Evolutionary conservation across 2,113 vertebrate species (phyloP).

Genomic region (Paratilapia polleni): DNA sequence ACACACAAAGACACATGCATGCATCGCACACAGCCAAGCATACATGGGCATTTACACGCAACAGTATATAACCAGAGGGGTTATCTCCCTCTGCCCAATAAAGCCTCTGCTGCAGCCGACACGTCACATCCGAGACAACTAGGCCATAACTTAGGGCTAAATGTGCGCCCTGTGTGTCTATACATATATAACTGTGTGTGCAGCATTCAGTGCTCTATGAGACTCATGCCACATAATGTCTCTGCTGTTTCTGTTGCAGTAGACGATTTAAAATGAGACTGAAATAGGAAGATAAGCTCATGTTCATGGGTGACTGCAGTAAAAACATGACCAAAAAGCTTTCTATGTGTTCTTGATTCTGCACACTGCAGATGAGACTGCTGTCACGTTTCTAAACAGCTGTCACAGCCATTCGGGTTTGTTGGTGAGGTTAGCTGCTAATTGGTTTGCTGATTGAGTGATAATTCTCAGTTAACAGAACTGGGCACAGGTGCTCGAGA

Average conservation of each 20-base stretch:
- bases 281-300: background rate
- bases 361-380: conserved; percentile 9
- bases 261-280: background rate
- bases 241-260: conserved; percentile 10
- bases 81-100: conserved; percentile 66
- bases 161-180: conserved; percentile 40
- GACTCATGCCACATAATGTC: background rate
- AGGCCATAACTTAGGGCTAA: conserved; percentile 76
- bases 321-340: background rate
- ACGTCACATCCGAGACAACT: conserved; percentile 76
- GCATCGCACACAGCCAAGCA: conserved; percentile 30
- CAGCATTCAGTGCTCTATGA: background rate
- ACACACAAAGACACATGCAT: conserved; percentile 13
- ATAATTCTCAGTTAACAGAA: conserved; percentile 66
- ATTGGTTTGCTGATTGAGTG: conserved; percentile 62
- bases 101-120: conserved; percentile 69
- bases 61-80: conserved; percentile 51
- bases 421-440: conserved; percentile 45
- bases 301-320: background rate
- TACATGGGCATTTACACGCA: conserved; percentile 25
- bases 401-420: conserved; percentile 61
- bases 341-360: conserved; percentile 33
- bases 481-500: conserved; percentile 49
- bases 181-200: conserved; percentile 28
- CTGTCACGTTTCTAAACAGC: conserved; percentile 37